These are phyloP conservation scores for Lochmaea capreae DNA, from an alignment of 2,888 invertebrate genomes.

Conservation along the genomic window DNA sequence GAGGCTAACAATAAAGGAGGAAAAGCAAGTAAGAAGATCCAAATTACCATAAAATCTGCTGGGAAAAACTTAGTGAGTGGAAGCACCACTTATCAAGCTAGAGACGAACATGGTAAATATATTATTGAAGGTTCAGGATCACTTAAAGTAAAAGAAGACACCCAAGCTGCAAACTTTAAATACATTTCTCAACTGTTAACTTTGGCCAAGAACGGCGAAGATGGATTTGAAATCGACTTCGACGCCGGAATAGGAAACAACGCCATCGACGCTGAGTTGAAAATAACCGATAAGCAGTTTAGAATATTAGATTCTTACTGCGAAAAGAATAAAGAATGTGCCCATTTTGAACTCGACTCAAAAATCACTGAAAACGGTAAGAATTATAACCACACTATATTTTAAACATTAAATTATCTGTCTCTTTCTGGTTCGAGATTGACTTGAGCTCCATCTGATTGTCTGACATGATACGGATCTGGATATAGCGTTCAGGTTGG, in stretches of 20 bases:
- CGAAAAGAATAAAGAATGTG: constrained; percentile 83
- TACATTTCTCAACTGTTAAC: constrained; percentile 73
- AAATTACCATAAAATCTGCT: constrained; percentile 73
- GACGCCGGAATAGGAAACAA: constrained; percentile 77
- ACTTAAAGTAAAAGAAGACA: constrained; percentile 76
- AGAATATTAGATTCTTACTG: constrained; percentile 79
- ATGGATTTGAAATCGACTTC: constrained; percentile 75
- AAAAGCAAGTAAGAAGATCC: constrained; percentile 72
- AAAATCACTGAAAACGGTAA: constrained; percentile 66
- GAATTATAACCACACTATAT: constrained; percentile 13
- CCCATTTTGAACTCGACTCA: constrained; percentile 77
- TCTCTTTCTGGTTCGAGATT: no score
- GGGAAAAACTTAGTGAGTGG: constrained; percentile 78
- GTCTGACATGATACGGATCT: no score
- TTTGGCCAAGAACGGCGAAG: constrained; percentile 73
- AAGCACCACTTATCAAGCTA: constrained; percentile 77
- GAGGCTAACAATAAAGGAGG: constrained; percentile 73
- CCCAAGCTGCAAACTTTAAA: constrained; percentile 79
- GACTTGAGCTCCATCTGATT: no score
- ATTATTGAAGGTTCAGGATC: constrained; percentile 82
- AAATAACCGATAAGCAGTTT: constrained; percentile 79
- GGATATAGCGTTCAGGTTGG: no score
- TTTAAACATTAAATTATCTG: background rate
- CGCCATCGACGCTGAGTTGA: constrained; percentile 77
- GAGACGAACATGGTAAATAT: constrained; percentile 77